Conservation (phyloP, 2,888 invertebrate species). For the Oscheius sp. region DNA sequence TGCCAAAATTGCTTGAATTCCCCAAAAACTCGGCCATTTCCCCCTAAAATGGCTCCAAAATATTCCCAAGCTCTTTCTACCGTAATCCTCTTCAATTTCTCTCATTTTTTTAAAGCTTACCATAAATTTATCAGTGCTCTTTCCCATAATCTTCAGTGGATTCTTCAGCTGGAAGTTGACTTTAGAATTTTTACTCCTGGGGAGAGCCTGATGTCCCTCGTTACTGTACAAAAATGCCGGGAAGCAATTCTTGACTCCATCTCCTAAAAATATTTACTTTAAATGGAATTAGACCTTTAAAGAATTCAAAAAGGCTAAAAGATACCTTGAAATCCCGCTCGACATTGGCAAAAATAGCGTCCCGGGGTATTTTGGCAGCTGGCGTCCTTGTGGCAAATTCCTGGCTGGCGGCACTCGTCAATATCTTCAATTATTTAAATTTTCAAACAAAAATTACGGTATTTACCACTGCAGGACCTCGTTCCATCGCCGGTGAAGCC, state of each 20-base stretch:
- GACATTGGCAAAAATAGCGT: conserved; percentile 71
- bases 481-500: conserved; percentile 71
- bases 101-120: conserved; percentile 41
- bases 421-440: conserved; percentile 51
- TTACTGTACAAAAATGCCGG: conserved; percentile 64
- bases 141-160: conserved; percentile 69
- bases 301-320: background rate
- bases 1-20: no score
- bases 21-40: no score
- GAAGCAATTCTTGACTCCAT: conserved; percentile 67
- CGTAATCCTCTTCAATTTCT: background rate
- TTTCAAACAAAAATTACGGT: no score
- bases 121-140: conserved; percentile 56
- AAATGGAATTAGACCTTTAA: background rate
- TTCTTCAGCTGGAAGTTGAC: conserved; percentile 61
- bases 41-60: no score
- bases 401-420: conserved; percentile 64
- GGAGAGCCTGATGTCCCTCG: conserved; percentile 61
- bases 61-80: background rate
- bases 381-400: conserved; percentile 68
- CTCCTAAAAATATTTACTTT: conserved; percentile 43
- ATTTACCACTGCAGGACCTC: conserved; percentile 49
- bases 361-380: conserved; percentile 72
- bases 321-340: conserved; percentile 32
- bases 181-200: conserved; percentile 59